Conservation (phyloP, 2,888 invertebrate genomes). For the Junonia oenone region DNA sequence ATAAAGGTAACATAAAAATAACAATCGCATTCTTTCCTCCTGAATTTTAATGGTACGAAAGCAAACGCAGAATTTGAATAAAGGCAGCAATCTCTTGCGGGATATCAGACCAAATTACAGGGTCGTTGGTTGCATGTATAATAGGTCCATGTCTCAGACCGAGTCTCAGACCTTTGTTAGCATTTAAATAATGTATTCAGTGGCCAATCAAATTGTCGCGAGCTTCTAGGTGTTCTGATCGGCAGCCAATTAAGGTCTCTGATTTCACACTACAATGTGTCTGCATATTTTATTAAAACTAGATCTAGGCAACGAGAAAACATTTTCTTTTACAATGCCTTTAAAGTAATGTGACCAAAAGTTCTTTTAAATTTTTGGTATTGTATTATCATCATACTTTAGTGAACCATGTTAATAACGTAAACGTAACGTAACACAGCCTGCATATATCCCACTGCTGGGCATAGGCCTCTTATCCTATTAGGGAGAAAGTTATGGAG, state of each 20-base stretch:
- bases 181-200: slow-evolving; percentile 34
- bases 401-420: no score
- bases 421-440: no score
- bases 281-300: neutral
- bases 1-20: neutral
- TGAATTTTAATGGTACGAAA: neutral
- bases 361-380: neutral
- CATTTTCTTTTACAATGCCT: no score
- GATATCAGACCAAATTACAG: slow-evolving; percentile 22
- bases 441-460: no score
- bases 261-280: slow-evolving; percentile 7
- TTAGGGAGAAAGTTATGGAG: no score
- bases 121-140: slow-evolving; percentile 19
- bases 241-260: slow-evolving; percentile 17
- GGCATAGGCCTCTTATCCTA: no score
- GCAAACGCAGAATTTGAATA: slow-evolving; percentile 18
- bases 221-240: slow-evolving; percentile 12
- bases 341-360: no score
- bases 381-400: no score
- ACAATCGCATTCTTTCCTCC: neutral
- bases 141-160: slow-evolving; percentile 12
- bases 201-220: slow-evolving; percentile 30
- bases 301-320: no score
- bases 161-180: slow-evolving; percentile 18
- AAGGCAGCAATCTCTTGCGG: slow-evolving; percentile 14